Conservation (phyloP, 2,888 invertebrate genomes). For the Mactromeris polynyma region DNA sequence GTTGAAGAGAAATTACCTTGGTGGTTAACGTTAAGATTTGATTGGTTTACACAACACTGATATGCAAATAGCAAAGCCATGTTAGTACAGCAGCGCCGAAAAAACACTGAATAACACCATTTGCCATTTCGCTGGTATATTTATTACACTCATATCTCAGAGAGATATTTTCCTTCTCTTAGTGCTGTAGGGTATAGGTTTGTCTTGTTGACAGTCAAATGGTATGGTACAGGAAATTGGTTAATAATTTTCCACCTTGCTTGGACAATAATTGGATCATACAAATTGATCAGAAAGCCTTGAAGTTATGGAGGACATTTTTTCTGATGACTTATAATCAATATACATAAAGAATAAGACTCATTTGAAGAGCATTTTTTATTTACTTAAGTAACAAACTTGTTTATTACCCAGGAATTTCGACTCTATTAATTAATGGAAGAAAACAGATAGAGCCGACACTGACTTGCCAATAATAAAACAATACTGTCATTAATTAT, state of each 20-base stretch:
- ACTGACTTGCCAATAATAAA: too few relatives aligned
- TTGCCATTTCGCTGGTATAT: neutral
- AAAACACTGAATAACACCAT: neutral
- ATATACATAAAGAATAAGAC: neutral
- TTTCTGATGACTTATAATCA: neutral
- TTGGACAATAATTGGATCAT: neutral
- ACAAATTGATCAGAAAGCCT: neutral
- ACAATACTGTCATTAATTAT: too few relatives aligned
- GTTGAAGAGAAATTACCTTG: too few relatives aligned
- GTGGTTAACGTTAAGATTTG: too few relatives aligned
- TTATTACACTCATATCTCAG: neutral
- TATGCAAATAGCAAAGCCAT: too few relatives aligned
- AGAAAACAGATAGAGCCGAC: too few relatives aligned
- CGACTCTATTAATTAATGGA: too few relatives aligned
- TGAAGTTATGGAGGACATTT: neutral
- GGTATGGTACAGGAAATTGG: conserved; percentile 2
- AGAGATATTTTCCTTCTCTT: neutral
- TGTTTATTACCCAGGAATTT: too few relatives aligned
- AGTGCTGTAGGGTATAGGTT: conserved; percentile 2
- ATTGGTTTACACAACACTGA: too few relatives aligned
- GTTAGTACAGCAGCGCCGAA: too few relatives aligned
- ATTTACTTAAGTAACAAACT: too few relatives aligned
- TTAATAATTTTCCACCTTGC: neutral
- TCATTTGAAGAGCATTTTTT: too few relatives aligned
- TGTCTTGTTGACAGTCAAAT: conserved; percentile 2